phyloP scores from a whole-genome alignment of 2,113 vertebrate genomes.

The Stercorarius parasiticus region DNA sequence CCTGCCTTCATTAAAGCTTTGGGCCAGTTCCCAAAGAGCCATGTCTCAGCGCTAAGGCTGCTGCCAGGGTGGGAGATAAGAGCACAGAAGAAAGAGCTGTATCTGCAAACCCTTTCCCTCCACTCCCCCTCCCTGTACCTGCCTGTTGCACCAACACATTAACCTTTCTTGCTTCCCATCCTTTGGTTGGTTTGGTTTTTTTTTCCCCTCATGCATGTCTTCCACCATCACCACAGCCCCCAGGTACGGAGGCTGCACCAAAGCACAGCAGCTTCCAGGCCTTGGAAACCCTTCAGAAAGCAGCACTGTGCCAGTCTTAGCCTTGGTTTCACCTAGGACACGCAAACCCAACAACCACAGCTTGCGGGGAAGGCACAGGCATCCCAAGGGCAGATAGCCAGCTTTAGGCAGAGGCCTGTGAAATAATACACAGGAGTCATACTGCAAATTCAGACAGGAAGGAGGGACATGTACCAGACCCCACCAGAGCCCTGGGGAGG shows the following conservation, averaged over 20 bases:
- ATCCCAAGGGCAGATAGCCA: neutral
- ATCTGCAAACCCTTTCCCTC: neutral
- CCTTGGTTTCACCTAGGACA: neutral
- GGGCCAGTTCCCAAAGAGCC: slow-evolving; percentile 6
- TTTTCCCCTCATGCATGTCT: neutral
- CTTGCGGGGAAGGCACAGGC: neutral
- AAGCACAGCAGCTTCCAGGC: neutral
- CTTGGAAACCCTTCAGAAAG: neutral
- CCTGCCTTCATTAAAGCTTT: slow-evolving; percentile 16
- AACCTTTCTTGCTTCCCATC: neutral
- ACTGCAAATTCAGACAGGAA: neutral
- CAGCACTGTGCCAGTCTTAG: neutral
- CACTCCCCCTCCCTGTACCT: neutral
- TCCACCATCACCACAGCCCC: neutral
- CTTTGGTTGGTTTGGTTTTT: neutral
- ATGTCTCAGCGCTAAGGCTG: neutral
- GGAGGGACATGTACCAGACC: neutral
- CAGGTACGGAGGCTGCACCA: neutral
- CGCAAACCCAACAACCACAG: rapidly evolving
- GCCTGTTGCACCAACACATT: neutral
- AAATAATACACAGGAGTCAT: neutral
- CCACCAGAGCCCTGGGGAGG: neutral
- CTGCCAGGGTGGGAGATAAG: slow-evolving; percentile 23
- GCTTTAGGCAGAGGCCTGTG: neutral
- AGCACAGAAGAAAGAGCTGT: neutral